Conservation (phyloP, 2,888 invertebrate genomes). For the Drosophila demipolita region DNA sequence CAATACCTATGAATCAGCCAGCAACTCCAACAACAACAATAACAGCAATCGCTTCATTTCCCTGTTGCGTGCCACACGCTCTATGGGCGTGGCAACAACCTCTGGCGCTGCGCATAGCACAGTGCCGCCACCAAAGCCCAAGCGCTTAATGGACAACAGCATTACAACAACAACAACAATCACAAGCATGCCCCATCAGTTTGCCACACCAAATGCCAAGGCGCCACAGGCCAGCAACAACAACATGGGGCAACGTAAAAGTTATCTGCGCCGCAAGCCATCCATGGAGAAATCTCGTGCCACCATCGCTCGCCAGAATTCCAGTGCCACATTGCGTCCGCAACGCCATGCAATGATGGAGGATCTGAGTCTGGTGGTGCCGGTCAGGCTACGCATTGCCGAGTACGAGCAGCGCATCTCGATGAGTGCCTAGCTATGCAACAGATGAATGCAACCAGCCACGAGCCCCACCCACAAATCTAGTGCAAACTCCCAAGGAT, state of each 20-base stretch:
- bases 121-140: constrained; percentile 70
- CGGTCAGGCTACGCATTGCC: constrained; percentile 81
- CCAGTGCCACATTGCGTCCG: constrained; percentile 64
- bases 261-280: constrained; percentile 73
- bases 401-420: constrained; percentile 81
- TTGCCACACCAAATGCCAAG: constrained; percentile 55
- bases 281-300: constrained; percentile 79
- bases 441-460: constrained; percentile 4
- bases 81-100: constrained; percentile 45
- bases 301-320: constrained; percentile 69
- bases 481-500: constrained; percentile 61
- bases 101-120: constrained; percentile 6
- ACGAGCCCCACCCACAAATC: neutral
- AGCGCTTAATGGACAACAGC: constrained; percentile 41
- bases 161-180: neutral
- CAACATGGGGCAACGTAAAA: constrained; percentile 60
- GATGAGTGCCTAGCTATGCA: constrained; percentile 47
- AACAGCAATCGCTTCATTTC: constrained; percentile 65
- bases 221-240: constrained; percentile 27
- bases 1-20: constrained; percentile 60
- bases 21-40: constrained; percentile 5
- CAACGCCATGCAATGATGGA: constrained; percentile 82
- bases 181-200: constrained; percentile 24
- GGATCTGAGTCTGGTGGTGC: constrained; percentile 81
- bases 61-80: constrained; percentile 60